Base-by-base conservation (phyloP, 92 coral and sea anemone genomes). In the Pocillopora grandis region DNA sequence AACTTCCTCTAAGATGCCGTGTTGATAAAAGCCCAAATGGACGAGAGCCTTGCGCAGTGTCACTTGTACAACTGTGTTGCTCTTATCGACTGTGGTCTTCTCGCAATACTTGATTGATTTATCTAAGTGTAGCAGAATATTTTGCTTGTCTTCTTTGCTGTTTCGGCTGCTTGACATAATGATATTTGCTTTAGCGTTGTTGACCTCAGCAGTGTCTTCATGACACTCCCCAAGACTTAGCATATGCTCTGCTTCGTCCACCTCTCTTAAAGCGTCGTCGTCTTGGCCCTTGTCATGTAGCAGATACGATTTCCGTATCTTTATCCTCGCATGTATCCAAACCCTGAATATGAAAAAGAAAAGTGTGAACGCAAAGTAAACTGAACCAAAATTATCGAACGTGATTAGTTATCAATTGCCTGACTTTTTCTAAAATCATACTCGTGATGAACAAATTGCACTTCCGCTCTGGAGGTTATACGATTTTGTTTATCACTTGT, bases 1-100 rank as follows among this genome's bases (percentile, higher is more conserved):
- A 57, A 76, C 87, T 1, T 87, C 87, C 68, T 87, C 84, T 36
- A 87, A 52, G 80, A 87, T 87, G 19, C 87, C 90, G 83, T 82
- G 87, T 20, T 87, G 87, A 48, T 87, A 87, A 68, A 18, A 76
- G 1, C 88, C 90, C 5, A 87, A 72, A 82, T 87, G 79, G 57
- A 87, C 60, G 49, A 82, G 78, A 0, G 90, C 90, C 74, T 82
- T 82, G 67, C 84, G 83, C 23, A 87, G 74, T 16, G 66, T 82
- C 18, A 67, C 86, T 65, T 82, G 90, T 16, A 52, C 71, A 52
- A 82, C 49, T 12, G 74, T 73, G 16, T 20, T 62, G 33, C 84
- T 85, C 62, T 78, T 85, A 72, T 85, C 59, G 13, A 85, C 89
- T 18, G 89, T 85, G 35, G 84, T 80, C 31, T 78, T 49, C 72